phyloP scores from a whole-genome alignment of 1,140 invertebrate species.

The Asbolus verrucosus region DNA sequence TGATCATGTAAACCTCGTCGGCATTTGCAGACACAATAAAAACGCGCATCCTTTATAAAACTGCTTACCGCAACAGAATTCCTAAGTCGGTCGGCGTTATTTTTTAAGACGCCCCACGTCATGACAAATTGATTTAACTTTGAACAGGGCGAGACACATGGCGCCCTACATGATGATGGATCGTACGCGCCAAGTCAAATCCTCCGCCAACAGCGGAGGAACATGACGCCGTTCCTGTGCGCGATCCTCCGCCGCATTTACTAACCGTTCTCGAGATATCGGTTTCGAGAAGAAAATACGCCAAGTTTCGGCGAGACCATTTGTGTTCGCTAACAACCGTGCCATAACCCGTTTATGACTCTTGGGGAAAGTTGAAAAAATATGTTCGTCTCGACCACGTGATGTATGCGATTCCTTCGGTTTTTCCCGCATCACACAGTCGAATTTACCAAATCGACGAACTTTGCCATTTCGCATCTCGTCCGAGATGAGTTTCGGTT shows the following conservation, averaged over 20 bases:
- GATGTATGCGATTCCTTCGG: slow-evolving; percentile 17
- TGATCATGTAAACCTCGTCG: not conserved
- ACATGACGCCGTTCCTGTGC: too few species aligned
- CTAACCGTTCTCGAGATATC: too few species aligned
- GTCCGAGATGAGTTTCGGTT: slow-evolving; percentile 5
- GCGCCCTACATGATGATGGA: not conserved
- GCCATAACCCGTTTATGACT: slow-evolving; percentile 1
- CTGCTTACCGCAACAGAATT: not conserved
- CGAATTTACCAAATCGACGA: not conserved
- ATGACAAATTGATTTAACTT: not conserved
- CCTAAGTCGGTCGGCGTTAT: not conserved
- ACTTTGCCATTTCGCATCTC: not conserved
- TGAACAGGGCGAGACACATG: not conserved
- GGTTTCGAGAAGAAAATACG: too few species aligned
- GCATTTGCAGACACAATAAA: not conserved
- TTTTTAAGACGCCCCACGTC: not conserved
- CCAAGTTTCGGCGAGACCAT: too few species aligned
- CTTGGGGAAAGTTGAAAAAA: slow-evolving; percentile 14
- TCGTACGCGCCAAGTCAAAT: not conserved
- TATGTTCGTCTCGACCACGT: slow-evolving; percentile 6
- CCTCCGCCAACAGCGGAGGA: too few species aligned
- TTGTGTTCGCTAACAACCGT: too few species aligned
- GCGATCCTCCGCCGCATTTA: too few species aligned
- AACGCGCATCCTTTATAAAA: not conserved
- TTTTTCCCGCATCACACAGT: too few species aligned